A percentile compares a stretch with the other conserved stretches of the same genome.
phyloP scores from a whole-genome alignment of 2,797 vertebrate species.

The Silurus aristotelis region DNA sequence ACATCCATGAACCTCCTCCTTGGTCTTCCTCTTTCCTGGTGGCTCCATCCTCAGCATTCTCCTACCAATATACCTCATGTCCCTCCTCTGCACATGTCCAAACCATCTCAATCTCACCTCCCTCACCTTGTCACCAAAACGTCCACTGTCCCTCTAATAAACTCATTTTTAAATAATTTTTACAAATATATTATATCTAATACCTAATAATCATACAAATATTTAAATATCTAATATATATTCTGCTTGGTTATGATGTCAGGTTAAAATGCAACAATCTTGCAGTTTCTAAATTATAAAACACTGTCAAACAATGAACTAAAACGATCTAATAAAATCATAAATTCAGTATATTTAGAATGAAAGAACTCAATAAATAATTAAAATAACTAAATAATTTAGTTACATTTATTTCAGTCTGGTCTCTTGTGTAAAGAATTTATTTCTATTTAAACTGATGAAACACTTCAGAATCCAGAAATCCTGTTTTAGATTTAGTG shows the following conservation, averaged over 20 bases:
- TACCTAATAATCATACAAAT: neutral
- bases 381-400: neutral
- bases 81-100: too few species aligned
- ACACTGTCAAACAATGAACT: neutral
- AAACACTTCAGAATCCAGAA: neutral
- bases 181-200: neutral
- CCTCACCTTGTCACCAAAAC: too few species aligned
- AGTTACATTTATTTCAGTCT: neutral
- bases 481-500: neutral
- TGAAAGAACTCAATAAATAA: neutral
- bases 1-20: too few species aligned
- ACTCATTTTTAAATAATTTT: neutral
- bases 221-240: too few species aligned
- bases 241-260: neutral
- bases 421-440: neutral
- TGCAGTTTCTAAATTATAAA: neutral
- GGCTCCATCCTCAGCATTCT: too few species aligned
- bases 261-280: neutral
- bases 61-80: too few species aligned
- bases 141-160: too few species aligned
- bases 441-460: neutral
- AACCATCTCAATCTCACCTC: too few species aligned
- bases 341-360: neutral
- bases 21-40: too few species aligned
- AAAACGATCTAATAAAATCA: neutral